These are phyloP conservation scores for Macaria notata DNA, from an alignment of 2,888 invertebrate species.

Conservation along the genomic window DNA sequence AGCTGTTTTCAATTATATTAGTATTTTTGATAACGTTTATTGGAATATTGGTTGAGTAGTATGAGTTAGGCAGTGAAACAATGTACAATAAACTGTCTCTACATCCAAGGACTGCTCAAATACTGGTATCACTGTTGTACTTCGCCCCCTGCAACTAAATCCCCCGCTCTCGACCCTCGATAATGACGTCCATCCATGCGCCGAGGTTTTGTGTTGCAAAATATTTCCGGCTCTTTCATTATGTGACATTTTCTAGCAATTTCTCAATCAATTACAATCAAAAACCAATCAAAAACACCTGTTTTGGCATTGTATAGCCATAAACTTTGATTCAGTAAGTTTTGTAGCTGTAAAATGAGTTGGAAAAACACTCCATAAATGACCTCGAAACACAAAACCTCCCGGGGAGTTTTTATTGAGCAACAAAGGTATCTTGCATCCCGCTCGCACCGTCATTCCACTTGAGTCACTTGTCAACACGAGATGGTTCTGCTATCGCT, in stretches of 20 bases:
- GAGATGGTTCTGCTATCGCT: slow-evolving; percentile 70
- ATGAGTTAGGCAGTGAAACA: too few relatives aligned
- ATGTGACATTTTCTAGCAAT: slow-evolving; percentile 27
- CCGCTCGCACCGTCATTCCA: slow-evolving; percentile 61
- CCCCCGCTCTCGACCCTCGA: slow-evolving; percentile 40
- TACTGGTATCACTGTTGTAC: slow-evolving; percentile 50
- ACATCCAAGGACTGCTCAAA: slow-evolving; percentile 32
- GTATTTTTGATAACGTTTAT: too few relatives aligned
- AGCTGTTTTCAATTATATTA: too few relatives aligned
- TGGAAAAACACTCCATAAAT: slow-evolving; percentile 46
- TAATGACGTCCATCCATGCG: slow-evolving; percentile 54
- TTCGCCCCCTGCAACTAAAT: slow-evolving; percentile 38
- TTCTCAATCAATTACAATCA: slow-evolving; percentile 3
- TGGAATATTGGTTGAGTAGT: too few relatives aligned
- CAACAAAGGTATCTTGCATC: slow-evolving; percentile 48
- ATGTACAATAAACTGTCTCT: slow-evolving; percentile 18
- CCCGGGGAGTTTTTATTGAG: slow-evolving; percentile 48
- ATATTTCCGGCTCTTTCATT: slow-evolving; percentile 47
- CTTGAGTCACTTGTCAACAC: slow-evolving; percentile 62
- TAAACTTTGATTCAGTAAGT: slow-evolving; percentile 1
- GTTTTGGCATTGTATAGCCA: neutral
- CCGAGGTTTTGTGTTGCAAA: slow-evolving; percentile 77
- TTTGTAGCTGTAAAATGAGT: slow-evolving; percentile 21
- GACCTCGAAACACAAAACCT: slow-evolving; percentile 76
- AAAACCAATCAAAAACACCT: slow-evolving; percentile 2